Percentiles rank a stretch among this genome's conserved stretches.
Conservation (phyloP, 2,797 vertebrate species). For the Aeoliscus strigatus region DNA sequence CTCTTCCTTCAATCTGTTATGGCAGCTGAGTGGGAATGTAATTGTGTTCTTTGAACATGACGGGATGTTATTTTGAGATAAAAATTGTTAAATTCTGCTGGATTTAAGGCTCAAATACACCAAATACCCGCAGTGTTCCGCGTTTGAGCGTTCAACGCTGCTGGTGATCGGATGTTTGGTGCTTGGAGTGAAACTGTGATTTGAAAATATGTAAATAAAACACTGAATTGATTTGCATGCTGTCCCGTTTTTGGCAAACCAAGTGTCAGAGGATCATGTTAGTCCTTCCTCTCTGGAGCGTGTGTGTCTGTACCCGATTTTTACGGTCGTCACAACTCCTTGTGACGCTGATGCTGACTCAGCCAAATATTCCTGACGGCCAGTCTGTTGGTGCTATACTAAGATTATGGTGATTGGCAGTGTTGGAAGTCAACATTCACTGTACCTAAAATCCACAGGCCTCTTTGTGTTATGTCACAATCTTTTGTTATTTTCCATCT, state of each 20-base stretch:
- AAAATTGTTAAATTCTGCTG: no score
- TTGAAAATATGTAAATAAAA: neutral
- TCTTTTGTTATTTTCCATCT: no score
- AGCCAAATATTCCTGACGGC: slow-evolving; percentile 5
- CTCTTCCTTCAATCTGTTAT: no score
- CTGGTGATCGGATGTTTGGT: no score
- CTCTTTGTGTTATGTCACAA: no score
- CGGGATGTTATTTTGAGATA: no score
- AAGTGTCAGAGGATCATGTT: neutral
- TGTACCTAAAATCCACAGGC: slow-evolving; percentile 2
- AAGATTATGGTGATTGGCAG: slow-evolving; percentile 38
- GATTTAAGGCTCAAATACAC: no score
- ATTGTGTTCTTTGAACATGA: no score
- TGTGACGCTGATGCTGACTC: slow-evolving; percentile 12
- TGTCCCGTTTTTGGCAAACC: neutral
- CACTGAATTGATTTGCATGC: neutral
- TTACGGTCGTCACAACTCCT: neutral
- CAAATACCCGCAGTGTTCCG: no score
- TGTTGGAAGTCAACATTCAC: slow-evolving; percentile 10
- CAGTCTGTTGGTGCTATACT: slow-evolving; percentile 25
- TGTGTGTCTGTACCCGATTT: neutral
- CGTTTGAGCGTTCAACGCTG: no score
- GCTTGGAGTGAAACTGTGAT: no score
- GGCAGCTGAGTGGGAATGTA: no score
- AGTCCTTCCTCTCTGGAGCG: slow-evolving; percentile 1